Base-by-base conservation (phyloP, 2,113 vertebrate species). In the Dasyprocta punctata region DNA sequence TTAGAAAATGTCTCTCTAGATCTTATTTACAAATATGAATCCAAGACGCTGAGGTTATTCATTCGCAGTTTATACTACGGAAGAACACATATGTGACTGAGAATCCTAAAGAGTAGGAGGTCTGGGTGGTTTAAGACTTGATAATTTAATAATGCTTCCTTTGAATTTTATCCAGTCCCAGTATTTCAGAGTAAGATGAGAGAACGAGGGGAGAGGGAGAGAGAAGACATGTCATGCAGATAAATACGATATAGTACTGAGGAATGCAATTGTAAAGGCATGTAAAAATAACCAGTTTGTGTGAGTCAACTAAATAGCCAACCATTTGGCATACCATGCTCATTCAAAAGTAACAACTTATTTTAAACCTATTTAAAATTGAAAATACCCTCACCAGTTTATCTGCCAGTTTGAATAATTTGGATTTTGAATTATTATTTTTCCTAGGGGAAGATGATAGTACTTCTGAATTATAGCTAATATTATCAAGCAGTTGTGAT, bases 371-470 rank as follows among this genome's bases (percentile, higher is more conserved):
- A 58, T 58, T 63, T 86, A 86, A 93, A 97, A 86, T 19, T 90
- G 7, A 96, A 95, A 97, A 86, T 95, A 65, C 14, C 24, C 17
- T 86, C 47, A 26, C 16, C 84, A 67, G 26, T 63, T 33, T 69
- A 61, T 77, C 77, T 88, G 63, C 56, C 54, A 78, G n/a, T 41
- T 30, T 83, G n/a, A 94, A 81, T 96, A 58, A 75, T 65, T 95
- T 95, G 78, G 63, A 83, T 71, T 97, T 95, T 95, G 28, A 88
- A 73, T 69, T 89, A n/a, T n/a, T 58, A 65, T 94, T 77, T 80
- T 82, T 47, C 36, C 58, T 44, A 61, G 65, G 92, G 87, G 75
- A 93, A 81, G 71, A 28, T 77, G 67, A 90, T 36, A 67, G 11
- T 38, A 67, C 44, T 63, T 93, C 65, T 10, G 95, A 95, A 96